phyloP scores from a whole-genome alignment of 2,888 invertebrate species.

The Argyresthia albistria region DNA sequence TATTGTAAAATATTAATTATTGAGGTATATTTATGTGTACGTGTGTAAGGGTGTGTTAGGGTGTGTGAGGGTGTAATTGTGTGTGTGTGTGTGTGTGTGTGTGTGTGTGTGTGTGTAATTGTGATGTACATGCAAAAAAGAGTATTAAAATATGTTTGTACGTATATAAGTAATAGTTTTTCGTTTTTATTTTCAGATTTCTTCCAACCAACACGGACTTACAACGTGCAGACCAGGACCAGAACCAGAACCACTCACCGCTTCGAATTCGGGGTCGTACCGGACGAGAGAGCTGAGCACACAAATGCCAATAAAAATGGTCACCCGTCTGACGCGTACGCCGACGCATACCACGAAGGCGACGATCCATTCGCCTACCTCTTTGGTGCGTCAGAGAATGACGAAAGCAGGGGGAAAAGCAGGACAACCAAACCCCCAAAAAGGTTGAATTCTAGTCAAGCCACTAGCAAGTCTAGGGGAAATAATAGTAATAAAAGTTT shows the following conservation, averaged over 20 bases:
- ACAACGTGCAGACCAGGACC: slow-evolving; percentile 17
- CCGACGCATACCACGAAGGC: background rate
- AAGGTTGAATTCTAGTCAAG: slow-evolving; percentile 1
- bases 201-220: slow-evolving; percentile 18
- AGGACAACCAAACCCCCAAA: background rate
- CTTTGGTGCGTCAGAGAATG: background rate
- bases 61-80: too few relatives aligned
- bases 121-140: background rate
- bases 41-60: too few relatives aligned
- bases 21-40: too few relatives aligned
- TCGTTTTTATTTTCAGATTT: slow-evolving; percentile 29
- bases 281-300: slow-evolving; percentile 8
- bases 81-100: too few relatives aligned
- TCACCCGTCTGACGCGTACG: slow-evolving; percentile 2
- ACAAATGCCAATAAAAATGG: slow-evolving; percentile 1
- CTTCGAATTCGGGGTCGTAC: slow-evolving; percentile 7
- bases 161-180: background rate
- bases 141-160: background rate
- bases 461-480: background rate
- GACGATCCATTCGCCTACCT: background rate
- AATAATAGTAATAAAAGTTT: background rate
- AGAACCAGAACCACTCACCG: slow-evolving; percentile 13
- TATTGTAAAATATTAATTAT: too few relatives aligned
- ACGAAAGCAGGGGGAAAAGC: background rate
- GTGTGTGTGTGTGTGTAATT: too few relatives aligned